Evolutionary conservation across 2,888 invertebrate genomes (phyloP).

Genomic region (Callosobruchus maculatus): DNA sequence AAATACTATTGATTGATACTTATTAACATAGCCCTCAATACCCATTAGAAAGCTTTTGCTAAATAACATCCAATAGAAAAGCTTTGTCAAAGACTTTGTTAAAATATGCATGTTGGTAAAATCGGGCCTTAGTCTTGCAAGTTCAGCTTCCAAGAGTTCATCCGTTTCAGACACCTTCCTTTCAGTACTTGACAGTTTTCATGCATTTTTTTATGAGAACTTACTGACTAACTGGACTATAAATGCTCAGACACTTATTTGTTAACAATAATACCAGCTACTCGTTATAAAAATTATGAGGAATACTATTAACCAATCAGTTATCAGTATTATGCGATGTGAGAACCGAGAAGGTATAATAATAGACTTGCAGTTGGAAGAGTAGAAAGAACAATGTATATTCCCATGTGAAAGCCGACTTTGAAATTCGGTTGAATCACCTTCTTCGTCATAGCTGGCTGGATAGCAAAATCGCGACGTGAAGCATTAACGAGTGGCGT

Average conservation of each 20-base stretch:
- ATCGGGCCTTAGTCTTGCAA: too few relatives aligned
- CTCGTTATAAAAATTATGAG: not conserved
- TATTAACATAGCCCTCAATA: too few relatives aligned
- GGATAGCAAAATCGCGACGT: slow-evolving; percentile 22
- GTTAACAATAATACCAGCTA: not conserved
- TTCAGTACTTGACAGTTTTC: too few relatives aligned
- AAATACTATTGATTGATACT: too few relatives aligned
- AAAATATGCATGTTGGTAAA: too few relatives aligned
- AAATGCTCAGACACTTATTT: not conserved
- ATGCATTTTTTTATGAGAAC: too few relatives aligned
- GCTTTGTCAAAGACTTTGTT: too few relatives aligned
- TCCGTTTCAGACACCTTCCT: too few relatives aligned
- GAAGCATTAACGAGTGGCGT: not conserved
- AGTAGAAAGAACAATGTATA: not conserved
- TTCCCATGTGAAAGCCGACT: slow-evolving; percentile 24
- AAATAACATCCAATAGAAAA: too few relatives aligned
- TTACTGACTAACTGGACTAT: too few relatives aligned
- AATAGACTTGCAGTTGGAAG: not conserved
- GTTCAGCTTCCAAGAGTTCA: too few relatives aligned
- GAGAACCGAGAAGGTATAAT: not conserved
- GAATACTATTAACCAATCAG: not conserved
- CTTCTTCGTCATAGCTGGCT: slow-evolving; percentile 27
- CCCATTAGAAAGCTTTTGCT: too few relatives aligned
- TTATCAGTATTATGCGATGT: not conserved
- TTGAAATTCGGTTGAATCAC: slow-evolving; percentile 30